Conservation (phyloP, 2,797 vertebrate species). For the Acanthurus tractus region DNA sequence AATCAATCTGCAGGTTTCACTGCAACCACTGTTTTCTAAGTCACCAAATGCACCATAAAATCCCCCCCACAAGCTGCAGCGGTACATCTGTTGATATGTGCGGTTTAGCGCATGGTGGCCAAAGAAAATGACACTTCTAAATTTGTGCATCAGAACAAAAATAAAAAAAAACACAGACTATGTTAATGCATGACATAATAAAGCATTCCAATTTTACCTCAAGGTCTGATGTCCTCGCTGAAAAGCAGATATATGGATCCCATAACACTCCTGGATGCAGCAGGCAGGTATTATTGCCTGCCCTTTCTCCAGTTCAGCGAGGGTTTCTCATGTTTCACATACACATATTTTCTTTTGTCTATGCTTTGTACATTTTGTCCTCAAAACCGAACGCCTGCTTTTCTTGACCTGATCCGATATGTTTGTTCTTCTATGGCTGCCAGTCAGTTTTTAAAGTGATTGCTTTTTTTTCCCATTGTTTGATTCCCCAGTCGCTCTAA, state of each 20-base stretch:
- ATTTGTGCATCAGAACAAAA: background rate
- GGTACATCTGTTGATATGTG: background rate
- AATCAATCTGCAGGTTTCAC: slow-evolving; percentile 15
- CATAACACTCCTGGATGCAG: slow-evolving; percentile 1
- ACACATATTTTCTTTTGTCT: background rate
- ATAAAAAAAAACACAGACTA: background rate
- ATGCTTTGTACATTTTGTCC: slow-evolving; percentile 13
- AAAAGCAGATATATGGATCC: slow-evolving; percentile 1
- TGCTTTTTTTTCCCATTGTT: slow-evolving; percentile 34
- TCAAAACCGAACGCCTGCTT: background rate
- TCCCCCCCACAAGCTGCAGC: background rate
- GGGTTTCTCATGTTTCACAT: slow-evolving; percentile 5
- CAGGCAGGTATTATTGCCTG: background rate
- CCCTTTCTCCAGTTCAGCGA: background rate
- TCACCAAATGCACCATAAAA: background rate
- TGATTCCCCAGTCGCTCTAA: slow-evolving; percentile 29
- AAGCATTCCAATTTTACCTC: background rate
- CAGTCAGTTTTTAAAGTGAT: slow-evolving; percentile 22
- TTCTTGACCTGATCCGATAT: slow-evolving; percentile 15
- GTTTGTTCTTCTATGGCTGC: slow-evolving; percentile 27
- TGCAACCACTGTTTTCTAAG: slow-evolving; percentile 5
- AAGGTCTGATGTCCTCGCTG: background rate
- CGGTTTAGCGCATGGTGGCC: background rate
- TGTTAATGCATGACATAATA: background rate
- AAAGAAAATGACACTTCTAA: background rate